Conservation (phyloP, 2,797 vertebrate genomes). For the Schizopygopsis pylzovi region DNA sequence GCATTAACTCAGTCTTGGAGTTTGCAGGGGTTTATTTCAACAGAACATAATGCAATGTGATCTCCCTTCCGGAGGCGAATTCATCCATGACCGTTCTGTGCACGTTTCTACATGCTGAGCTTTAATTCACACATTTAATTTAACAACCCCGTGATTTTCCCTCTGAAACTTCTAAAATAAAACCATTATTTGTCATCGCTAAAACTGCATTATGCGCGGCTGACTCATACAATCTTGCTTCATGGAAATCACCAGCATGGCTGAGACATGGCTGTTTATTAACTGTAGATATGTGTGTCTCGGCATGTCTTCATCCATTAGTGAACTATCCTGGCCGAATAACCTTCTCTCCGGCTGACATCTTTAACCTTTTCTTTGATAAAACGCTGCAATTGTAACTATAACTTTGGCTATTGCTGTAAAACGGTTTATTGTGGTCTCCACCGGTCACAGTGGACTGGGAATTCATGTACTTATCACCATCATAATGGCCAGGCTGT, state of each 20-base stretch:
- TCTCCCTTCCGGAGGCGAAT: slow-evolving; percentile 12
- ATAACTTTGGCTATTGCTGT: neutral
- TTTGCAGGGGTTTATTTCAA: slow-evolving; percentile 1
- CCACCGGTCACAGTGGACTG: neutral
- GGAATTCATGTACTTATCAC: slow-evolving; percentile 18
- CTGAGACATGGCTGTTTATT: neutral
- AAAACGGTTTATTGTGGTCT: slow-evolving; percentile 30
- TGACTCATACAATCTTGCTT: slow-evolving; percentile 29
- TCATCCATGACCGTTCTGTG: slow-evolving; percentile 5
- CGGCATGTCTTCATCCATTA: neutral
- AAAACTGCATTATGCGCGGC: slow-evolving; percentile 17
- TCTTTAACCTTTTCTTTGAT: slow-evolving; percentile 26
- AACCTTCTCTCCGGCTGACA: slow-evolving; percentile 7
- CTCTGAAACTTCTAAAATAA: slow-evolving; percentile 24
- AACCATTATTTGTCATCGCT: slow-evolving; percentile 36
- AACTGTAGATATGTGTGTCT: neutral
- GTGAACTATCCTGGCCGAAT: neutral
- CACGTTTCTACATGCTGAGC: neutral
- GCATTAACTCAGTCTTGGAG: slow-evolving; percentile 7
- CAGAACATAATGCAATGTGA: slow-evolving; percentile 10
- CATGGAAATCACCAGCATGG: neutral
- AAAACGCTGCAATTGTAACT: neutral
- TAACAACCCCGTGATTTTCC: neutral
- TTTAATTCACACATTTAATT: slow-evolving; percentile 22
- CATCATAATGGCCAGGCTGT: slow-evolving; percentile 11